Conservation (phyloP, 2,113 vertebrate species). For the Pitta sordida region DNA sequence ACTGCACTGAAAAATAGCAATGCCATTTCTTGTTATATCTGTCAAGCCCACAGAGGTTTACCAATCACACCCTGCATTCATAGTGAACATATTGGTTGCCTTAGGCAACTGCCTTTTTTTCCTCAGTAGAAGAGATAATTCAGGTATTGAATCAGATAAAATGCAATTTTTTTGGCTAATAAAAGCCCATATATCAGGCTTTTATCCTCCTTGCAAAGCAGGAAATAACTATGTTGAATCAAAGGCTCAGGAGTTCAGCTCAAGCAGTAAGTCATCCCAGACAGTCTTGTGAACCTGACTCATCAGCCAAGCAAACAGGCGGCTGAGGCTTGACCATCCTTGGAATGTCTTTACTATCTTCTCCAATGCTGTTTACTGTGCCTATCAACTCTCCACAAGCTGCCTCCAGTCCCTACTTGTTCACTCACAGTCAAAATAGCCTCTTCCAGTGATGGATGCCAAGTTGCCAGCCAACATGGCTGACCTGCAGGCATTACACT, state of each 20-base stretch:
- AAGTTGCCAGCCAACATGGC: fast-evolving
- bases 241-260: neutral
- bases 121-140: neutral
- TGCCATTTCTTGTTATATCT: neutral
- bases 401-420: neutral
- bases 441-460: neutral
- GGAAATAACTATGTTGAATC: neutral
- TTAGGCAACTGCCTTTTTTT: conserved; percentile 5
- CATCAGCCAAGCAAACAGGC: neutral
- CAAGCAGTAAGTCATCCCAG: neutral
- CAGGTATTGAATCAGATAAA: conserved; percentile 32
- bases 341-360: neutral
- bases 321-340: neutral
- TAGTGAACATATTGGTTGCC: neutral
- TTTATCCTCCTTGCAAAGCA: neutral
- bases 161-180: neutral
- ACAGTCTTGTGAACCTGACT: fast-evolving
- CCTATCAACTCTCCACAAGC: neutral
- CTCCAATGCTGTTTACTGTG: neutral
- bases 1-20: neutral
- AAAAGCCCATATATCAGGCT: neutral
- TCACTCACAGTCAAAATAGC: neutral
- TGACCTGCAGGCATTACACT: fast-evolving
- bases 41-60: neutral
- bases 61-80: neutral